phyloP scores from a whole-genome alignment of 2,113 vertebrate species.

The Eurypyga helias region DNA sequence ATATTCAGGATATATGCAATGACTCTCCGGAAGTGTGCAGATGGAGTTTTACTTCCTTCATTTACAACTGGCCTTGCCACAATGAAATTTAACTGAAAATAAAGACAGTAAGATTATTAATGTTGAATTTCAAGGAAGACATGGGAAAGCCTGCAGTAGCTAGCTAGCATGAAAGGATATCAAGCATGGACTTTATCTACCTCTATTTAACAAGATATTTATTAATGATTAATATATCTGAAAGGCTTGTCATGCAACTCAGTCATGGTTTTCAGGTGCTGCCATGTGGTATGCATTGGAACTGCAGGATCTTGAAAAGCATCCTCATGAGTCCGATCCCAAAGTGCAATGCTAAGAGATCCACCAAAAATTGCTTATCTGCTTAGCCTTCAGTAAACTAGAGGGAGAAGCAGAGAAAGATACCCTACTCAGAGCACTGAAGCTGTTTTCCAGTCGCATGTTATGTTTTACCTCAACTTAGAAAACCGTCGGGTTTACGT shows the following conservation, averaged over 20 bases:
- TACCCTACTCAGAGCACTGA: background rate
- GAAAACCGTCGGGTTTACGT: background rate
- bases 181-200: background rate
- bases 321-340: background rate
- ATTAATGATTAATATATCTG: background rate
- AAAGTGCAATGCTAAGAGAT: background rate
- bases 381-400: background rate
- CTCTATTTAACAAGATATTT: background rate
- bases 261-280: background rate
- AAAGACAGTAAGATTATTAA: background rate
- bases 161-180: background rate
- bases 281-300: background rate
- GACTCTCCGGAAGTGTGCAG: background rate
- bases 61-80: background rate
- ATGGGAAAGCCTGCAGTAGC: background rate
- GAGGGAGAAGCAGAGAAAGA: background rate
- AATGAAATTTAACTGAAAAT: background rate
- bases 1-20: background rate
- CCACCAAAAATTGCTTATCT: background rate
- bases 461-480: background rate
- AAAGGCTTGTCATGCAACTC: background rate
- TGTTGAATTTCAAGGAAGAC: background rate
- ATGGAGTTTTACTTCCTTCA: background rate
- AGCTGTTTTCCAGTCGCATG: background rate
- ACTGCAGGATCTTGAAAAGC: background rate